phyloP scores from a whole-genome alignment of 1,140 invertebrate genomes.

The Gonioctena quinquepunctata region DNA sequence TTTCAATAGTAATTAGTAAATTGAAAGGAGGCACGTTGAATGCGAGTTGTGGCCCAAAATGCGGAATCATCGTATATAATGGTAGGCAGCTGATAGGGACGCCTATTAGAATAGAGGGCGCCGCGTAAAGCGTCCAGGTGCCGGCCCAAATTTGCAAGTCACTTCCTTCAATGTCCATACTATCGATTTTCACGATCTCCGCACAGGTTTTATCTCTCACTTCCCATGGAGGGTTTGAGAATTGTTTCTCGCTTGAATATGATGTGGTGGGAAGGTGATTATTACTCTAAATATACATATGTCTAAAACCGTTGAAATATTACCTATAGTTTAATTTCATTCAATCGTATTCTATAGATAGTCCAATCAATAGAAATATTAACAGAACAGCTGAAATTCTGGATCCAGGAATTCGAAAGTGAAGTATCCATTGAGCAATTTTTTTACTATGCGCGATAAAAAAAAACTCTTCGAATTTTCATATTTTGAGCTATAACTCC shows the following conservation, averaged over 20 bases:
- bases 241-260: background rate
- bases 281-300: too few species aligned
- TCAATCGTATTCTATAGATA: too few species aligned
- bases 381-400: too few species aligned
- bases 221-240: background rate
- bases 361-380: too few species aligned
- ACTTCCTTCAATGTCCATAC: conserved; percentile 25
- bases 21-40: conserved; percentile 33
- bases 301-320: too few species aligned
- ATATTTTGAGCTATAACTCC: too few species aligned
- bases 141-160: conserved; percentile 41
- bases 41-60: conserved; percentile 32
- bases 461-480: too few species aligned
- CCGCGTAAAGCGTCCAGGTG: conserved; percentile 34
- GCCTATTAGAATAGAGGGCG: conserved; percentile 35
- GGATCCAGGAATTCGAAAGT: too few species aligned
- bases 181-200: conserved; percentile 22
- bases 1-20: conserved; percentile 42
- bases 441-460: too few species aligned
- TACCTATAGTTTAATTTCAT: too few species aligned
- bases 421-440: too few species aligned
- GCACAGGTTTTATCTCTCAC: conserved; percentile 12
- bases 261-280: background rate
- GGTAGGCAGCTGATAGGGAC: conserved; percentile 40
- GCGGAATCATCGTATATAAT: conserved; percentile 47